Evolutionary conservation across 2,888 invertebrate species (phyloP).

Genomic region (Agrochola lota): DNA sequence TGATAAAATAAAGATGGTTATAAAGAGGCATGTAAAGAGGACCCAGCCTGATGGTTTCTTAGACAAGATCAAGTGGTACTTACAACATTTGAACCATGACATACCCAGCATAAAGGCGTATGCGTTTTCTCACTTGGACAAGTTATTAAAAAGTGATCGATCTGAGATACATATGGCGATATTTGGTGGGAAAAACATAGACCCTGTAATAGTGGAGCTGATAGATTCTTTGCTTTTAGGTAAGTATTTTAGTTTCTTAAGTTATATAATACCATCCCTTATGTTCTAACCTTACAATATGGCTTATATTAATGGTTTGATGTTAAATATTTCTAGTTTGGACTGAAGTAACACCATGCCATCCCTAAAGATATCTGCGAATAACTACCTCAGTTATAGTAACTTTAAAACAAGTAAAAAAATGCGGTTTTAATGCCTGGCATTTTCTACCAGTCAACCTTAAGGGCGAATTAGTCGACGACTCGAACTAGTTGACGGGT

Average conservation of each 20-base stretch:
- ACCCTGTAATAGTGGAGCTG: conserved; percentile 93
- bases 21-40: conserved; percentile 90
- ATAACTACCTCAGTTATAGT: background rate
- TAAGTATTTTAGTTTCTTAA: conserved; percentile 66
- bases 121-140: conserved; percentile 93
- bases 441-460: background rate
- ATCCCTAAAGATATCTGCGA: background rate
- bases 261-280: too few relatives aligned
- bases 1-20: conserved; percentile 91
- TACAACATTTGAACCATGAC: conserved; percentile 94
- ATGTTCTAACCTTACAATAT: background rate
- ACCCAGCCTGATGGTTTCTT: conserved; percentile 90
- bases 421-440: background rate
- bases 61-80: conserved; percentile 92
- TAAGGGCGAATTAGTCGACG: too few relatives aligned
- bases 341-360: background rate
- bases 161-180: conserved; percentile 93
- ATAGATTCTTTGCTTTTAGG: conserved; percentile 92
- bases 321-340: background rate
- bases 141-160: conserved; percentile 92
- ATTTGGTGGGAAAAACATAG: conserved; percentile 93
- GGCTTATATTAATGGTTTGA: background rate
- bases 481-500: too few relatives aligned
- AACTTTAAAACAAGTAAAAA: background rate
- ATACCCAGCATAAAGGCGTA: conserved; percentile 94